Conservation (phyloP, 2,888 invertebrate genomes). For the Thera obeliscata region DNA sequence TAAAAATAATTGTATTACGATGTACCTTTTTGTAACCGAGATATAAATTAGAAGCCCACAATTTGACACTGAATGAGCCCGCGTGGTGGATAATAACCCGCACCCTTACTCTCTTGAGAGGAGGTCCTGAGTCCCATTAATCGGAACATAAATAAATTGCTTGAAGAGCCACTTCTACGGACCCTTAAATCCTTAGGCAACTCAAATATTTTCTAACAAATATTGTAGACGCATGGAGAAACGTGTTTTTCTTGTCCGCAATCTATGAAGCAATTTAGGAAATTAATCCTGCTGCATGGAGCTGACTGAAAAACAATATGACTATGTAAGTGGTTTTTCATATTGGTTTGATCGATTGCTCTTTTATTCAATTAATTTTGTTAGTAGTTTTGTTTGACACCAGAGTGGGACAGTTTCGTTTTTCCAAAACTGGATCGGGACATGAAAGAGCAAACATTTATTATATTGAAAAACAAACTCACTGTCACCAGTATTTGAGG, state of each 20-base stretch:
- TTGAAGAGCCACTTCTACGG: conserved; percentile 19
- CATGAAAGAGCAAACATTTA: not conserved
- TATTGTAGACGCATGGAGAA: not conserved
- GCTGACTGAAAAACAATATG: not conserved
- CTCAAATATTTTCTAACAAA: conserved; percentile 4
- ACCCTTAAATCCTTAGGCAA: conserved; percentile 5
- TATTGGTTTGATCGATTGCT: too few species aligned
- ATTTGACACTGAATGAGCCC: conserved; percentile 13
- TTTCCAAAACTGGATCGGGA: too few species aligned
- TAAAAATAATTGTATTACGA: not conserved
- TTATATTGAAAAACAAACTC: not conserved
- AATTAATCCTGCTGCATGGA: not conserved
- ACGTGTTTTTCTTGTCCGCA: not conserved
- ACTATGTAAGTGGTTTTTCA: too few species aligned
- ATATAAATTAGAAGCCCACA: conserved; percentile 7
- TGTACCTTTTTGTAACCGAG: not conserved
- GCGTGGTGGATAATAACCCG: conserved; percentile 22
- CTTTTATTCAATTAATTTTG: too few species aligned
- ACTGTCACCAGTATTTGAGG: conserved; percentile 9
- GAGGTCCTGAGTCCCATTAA: conserved; percentile 18
- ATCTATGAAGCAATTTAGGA: conserved; percentile 3
- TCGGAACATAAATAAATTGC: conserved; percentile 28
- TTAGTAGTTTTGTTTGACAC: too few species aligned
- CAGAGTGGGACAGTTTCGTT: too few species aligned
- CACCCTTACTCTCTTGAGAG: conserved; percentile 19